Evolutionary conservation across 2,113 vertebrate genomes (phyloP), one percentile per base, ranked within the genome.

Genomic region (Murina feae): DNA sequence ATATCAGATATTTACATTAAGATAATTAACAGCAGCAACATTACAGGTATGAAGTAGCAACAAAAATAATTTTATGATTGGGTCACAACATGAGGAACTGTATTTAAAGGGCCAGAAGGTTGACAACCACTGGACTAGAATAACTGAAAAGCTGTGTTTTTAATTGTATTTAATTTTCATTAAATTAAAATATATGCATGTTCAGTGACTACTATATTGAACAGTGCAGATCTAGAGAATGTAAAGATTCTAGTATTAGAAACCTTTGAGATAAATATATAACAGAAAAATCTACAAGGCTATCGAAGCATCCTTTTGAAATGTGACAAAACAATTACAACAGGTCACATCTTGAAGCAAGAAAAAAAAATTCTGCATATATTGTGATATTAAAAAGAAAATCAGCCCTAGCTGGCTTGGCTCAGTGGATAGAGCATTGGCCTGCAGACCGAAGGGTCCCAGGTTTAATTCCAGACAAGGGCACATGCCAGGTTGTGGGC

Each of bases 261-360:
- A 91, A 80, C 65, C 35, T 9, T 89, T 89, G 25, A 91, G 32
- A 66, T 44, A 80, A 81, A 42, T 39, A 93, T 30, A 10, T 51
- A 42, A 53, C 0, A 90, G 55, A 86, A 91, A 63, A 89, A 83
- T 39, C 68, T 51, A 49, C 21, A 84, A 86, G 39, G 49, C 47
- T 74, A 49, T 82, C 17, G 23, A 79, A 94, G 49, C 53, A 93
- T 63, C 91, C 42, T 94, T 80, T 93, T 39, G 86, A 89, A 93
- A 87, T 58, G 30, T 75, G 30, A 76, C 35, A 63, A 93, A 94
- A 93, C 20, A 95, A 88, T 35, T 39, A 86, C 7, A 93, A 37
- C 0, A 75, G n/a, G 39, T 12, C n/a, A 91, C 49, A 23, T 21
- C 4, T 16, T 69, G n/a, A 97, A 95, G 44, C 49, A 95, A 79